Evolutionary conservation across 2,797 vertebrate genomes (phyloP), one percentile per base, ranked within the genome.

Genomic region (Mustela erminea): DNA sequence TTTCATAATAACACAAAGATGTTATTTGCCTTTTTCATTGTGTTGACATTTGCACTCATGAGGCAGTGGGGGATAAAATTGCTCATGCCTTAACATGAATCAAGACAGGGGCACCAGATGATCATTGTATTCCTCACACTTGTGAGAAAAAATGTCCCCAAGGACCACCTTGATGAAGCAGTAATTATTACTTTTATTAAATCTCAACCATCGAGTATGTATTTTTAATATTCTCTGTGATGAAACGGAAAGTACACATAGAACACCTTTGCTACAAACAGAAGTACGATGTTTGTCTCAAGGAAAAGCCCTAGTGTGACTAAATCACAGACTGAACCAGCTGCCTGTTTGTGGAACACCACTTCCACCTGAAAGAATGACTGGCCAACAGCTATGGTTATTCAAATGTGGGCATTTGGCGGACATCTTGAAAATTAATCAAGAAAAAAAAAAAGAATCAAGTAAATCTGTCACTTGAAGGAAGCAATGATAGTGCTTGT

Each of bases 151-250:
- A 58, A 25, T 17, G 46, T 49, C 58, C 78, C 90, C 35, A 60
- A 58, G 38, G 94, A 96, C 66, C 49, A 43, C 32, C 46, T 93
- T 66, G 23, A 68, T 54, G 54, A 95, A 93, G n/a, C 15, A 87
- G 46, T 21, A 46, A 90, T 17, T n/a, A 70, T 81, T 81, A 41
- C 60, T 91, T 78, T 87, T 41, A 87, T 62, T 96, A 96, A 95
- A 85, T 66, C 38, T 62, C 56, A 17, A 43, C n/a, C 29, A 85
- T 15, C 12, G 3, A 81, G 41, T 58, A 41, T 52, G 27, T 49
- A n/a, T 92, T 85, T 93, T 92, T 84, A 96, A 70, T 58, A 77
- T 46, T 62, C 32, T 89, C 8, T 29, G 7, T 68, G 29, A 56
- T 29, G 87, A 91, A 96, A 92, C 62, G 27, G 38, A 17, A 96